A percentile compares a stretch with the other conserved stretches of the same genome.
phyloP scores from a whole-genome alignment of 2,113 vertebrate species.

The Vimba vimba region DNA sequence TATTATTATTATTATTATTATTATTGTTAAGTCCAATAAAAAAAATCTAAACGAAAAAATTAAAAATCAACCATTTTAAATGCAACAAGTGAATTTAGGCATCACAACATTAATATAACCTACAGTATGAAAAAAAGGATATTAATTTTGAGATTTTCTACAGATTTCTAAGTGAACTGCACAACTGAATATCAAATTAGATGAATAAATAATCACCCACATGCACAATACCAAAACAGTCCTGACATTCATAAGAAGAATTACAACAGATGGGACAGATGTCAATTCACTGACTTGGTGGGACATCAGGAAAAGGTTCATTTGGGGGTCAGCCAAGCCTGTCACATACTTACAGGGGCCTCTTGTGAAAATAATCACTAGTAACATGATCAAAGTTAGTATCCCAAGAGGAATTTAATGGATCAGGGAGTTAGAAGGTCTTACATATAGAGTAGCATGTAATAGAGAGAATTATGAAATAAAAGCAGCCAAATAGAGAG shows the following conservation, averaged over 20 bases:
- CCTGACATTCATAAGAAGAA: neutral
- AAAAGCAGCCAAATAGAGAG: neutral
- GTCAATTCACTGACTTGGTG: neutral
- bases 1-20: neutral
- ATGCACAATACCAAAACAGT: neutral
- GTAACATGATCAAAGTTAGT: constrained; percentile 36
- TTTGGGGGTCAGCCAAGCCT: neutral
- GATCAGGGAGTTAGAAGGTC: constrained; percentile 21
- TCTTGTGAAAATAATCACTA: neutral
- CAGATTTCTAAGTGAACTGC: neutral
- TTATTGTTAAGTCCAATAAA: neutral
- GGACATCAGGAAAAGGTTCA: constrained; percentile 13
- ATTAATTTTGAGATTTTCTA: neutral
- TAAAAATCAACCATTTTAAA: too few species aligned
- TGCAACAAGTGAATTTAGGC: neutral
- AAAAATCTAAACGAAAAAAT: too few species aligned
- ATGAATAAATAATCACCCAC: too few species aligned
- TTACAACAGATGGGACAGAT: constrained; percentile 3
- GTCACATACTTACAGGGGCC: constrained; percentile 12
- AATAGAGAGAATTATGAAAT: neutral
- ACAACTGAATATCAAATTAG: neutral
- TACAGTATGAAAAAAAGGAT: neutral
- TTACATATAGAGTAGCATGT: constrained; percentile 17
- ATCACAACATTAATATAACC: neutral
- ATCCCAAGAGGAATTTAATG: constrained; percentile 37